Base-by-base conservation (phyloP, 37 sponge, comb jelly and placozoan genomes). In the Oscarella lobularis region DNA sequence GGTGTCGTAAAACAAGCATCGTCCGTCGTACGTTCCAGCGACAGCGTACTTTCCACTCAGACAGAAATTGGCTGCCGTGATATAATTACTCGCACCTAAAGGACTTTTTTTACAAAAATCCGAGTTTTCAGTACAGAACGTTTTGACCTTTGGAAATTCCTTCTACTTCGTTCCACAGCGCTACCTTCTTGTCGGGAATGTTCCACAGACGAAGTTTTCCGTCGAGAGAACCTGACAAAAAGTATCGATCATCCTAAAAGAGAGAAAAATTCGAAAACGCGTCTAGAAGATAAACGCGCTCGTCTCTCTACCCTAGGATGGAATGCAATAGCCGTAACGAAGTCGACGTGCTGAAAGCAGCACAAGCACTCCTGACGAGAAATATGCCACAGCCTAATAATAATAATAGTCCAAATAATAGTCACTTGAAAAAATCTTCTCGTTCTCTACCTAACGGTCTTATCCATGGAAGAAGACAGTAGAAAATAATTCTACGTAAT, bases 41-140 rank as follows among this genome's bases (percentile, higher is more conserved):
- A 92, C 96, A 35, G 87, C 93, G 6, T 83, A 36, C 73, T 95
- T 95, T 6, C 96, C 96, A 80, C 88, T 88, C 72, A 79, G 80
- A 75, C 93, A 91, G 68, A 92, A 95, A 66, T 92, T 95, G 36
- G 96, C 89, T 9, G 96, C 92, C 39, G 96, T 95, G 34, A 95
- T 95, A 31, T 91, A 69, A 35, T 86, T 91, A 68, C 71, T 29
- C 71, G 33, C 71, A 68, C 71, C 6, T 14, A 30, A 5, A 32
- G 33, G 35, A 68, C 71, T 34, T 34, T 35, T 34, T 4, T 4
- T 29, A 68, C 71, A 68, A 68, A 32, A 68, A 68, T n/a, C n/a
- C n/a, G n/a, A n/a, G n/a, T n/a, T n/a, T n/a, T n/a, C n/a, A n/a
- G n/a, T n/a, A n/a, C n/a, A n/a, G n/a, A n/a, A n/a, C n/a, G n/a